These are phyloP conservation scores for Venustaconcha ellipsiformis DNA, from an alignment of 1,140 invertebrate species.

Conservation along the genomic window DNA sequence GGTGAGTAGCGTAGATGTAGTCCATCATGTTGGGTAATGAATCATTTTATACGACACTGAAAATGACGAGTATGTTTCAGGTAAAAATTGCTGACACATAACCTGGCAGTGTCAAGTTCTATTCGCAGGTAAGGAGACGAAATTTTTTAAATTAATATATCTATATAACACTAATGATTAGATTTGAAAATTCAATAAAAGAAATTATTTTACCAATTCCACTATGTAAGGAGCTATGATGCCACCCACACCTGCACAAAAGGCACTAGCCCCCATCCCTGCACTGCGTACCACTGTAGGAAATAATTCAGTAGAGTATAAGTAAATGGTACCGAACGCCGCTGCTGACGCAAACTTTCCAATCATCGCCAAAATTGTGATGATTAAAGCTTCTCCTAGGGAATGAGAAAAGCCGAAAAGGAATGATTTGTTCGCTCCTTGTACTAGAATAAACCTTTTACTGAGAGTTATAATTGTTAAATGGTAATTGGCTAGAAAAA, in stretches of 20 bases:
- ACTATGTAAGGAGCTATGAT: constrained; percentile 77
- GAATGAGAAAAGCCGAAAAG: no score
- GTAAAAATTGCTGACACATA: not conserved
- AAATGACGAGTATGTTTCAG: not conserved
- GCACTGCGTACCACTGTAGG: constrained; percentile 87
- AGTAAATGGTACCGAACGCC: constrained; percentile 77
- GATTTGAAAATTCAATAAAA: no score
- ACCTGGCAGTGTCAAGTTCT: not conserved
- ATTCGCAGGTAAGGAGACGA: not conserved
- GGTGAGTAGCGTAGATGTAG: no score
- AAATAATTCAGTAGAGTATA: constrained; percentile 85
- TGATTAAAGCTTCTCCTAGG: not conserved
- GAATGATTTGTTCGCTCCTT: no score
- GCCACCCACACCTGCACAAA: constrained; percentile 81
- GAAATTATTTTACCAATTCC: constrained; percentile 30
- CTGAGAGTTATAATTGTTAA: no score
- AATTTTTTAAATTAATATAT: not conserved
- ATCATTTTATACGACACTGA: not conserved
- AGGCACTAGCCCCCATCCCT: constrained; percentile 83
- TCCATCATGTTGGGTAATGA: not conserved
- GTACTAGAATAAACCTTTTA: no score
- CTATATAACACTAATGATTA: no score
- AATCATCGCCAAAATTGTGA: constrained; percentile 74
- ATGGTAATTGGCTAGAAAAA: no score
- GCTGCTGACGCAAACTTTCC: constrained; percentile 74